Percentiles rank a stretch among this genome's conserved stretches.
Conservation (phyloP, 2,888 invertebrate genomes). For the Ophion ventricosus region DNA sequence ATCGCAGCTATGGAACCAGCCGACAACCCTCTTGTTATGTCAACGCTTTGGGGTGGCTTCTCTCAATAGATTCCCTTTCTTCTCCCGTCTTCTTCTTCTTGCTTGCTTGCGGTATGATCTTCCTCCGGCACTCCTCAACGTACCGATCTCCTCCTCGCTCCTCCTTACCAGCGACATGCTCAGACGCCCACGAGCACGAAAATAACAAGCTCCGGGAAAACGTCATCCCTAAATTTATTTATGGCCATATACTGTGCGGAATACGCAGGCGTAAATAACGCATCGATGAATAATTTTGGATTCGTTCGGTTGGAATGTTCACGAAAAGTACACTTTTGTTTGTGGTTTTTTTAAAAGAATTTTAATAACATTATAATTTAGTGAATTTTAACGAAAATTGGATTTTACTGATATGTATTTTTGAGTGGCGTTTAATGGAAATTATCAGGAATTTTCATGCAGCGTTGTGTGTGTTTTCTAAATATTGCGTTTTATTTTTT, state of each 20-base stretch:
- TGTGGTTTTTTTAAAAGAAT: neutral
- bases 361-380: neutral
- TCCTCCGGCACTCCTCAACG: constrained; percentile 2
- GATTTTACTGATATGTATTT: too few relatives aligned
- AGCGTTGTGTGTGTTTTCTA: neutral
- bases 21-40: constrained; percentile 76
- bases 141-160: neutral
- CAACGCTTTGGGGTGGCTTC: constrained; percentile 73
- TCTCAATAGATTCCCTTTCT: constrained; percentile 74
- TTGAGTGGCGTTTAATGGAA: too few relatives aligned
- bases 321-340: neutral
- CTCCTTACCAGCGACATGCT: constrained; percentile 28
- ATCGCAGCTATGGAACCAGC: constrained; percentile 50
- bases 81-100: constrained; percentile 64
- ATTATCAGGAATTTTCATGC: too few relatives aligned
- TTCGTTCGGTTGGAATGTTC: constrained; percentile 10
- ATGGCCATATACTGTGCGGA: constrained; percentile 44
- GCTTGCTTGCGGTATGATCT: constrained; percentile 11
- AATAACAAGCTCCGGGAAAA: constrained; percentile 78
- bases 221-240: constrained; percentile 75
- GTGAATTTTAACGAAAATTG: too few relatives aligned
- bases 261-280: neutral
- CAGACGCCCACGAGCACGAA: constrained; percentile 75
- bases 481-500: neutral
- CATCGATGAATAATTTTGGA: constrained; percentile 27